Percentiles rank a stretch among this genome's conserved stretches.
Evolutionary conservation across 2,797 vertebrate species (phyloP).

Genomic region (Australoheros facetus): DNA sequence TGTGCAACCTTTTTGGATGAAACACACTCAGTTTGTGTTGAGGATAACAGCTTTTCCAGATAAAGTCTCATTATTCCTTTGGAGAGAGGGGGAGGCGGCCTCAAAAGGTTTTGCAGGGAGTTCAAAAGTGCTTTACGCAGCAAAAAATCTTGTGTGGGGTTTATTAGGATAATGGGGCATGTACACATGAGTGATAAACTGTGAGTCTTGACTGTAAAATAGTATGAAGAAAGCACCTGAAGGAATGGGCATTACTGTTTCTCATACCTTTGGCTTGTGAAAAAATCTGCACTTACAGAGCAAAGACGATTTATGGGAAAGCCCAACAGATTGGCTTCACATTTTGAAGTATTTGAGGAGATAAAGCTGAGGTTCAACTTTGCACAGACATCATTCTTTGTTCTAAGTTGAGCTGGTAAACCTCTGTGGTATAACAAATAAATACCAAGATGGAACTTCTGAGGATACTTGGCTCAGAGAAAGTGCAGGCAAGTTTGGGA

Average conservation of each 20-base stretch:
- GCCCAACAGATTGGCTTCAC: neutral
- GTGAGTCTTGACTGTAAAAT: neutral
- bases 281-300: neutral
- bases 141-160: neutral
- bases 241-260: neutral
- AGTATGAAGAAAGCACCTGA: neutral
- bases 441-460: constrained; percentile 17
- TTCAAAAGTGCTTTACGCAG: neutral
- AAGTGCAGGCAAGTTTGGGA: neutral
- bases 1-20: constrained; percentile 7
- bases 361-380: neutral
- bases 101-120: neutral
- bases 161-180: constrained; percentile 22
- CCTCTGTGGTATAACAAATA: constrained; percentile 8
- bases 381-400: neutral
- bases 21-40: constrained; percentile 28
- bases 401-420: constrained; percentile 21
- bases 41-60: constrained; percentile 25
- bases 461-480: constrained; percentile 15
- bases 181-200: constrained; percentile 14
- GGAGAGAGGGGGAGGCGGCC: neutral
- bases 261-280: neutral
- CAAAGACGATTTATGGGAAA: neutral
- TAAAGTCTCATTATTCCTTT: neutral
- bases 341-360: constrained; percentile 1